A percentile compares a stretch with the other conserved stretches of the same genome.
These are phyloP conservation scores for Hydractinia echinata DNA, from an alignment of 30 jellyfish, hydroid and myxozoan genomes.

Conservation along the genomic window DNA sequence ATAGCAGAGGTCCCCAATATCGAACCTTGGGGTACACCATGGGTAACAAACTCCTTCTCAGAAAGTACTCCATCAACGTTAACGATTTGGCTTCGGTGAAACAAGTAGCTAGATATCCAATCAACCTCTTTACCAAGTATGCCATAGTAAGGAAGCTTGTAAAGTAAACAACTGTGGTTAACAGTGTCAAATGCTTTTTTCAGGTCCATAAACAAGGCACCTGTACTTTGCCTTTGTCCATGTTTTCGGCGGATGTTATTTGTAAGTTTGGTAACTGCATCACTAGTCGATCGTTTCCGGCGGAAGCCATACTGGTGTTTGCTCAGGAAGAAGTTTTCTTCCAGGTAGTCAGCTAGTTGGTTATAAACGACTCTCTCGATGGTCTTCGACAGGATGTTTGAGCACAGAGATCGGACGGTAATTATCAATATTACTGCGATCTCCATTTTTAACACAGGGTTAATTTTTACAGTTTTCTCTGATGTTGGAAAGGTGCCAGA, in stretches of 20 bases:
- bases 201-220: slow-evolving; percentile 52
- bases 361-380: slow-evolving; percentile 38
- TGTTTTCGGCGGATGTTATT: slow-evolving; percentile 52
- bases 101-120: background rate
- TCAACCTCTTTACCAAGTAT: background rate
- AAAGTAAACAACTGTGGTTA: slow-evolving; percentile 2
- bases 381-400: slow-evolving; percentile 33
- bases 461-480: slow-evolving; percentile 47
- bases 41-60: too few relatives aligned
- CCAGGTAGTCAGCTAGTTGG: slow-evolving; percentile 50
- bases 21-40: too few relatives aligned
- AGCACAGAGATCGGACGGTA: slow-evolving; percentile 45
- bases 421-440: slow-evolving; percentile 33
- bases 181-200: background rate
- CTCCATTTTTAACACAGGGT: slow-evolving; percentile 48
- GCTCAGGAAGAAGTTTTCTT: slow-evolving; percentile 39
- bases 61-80: too few relatives aligned
- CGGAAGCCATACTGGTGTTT: slow-evolving; percentile 43
- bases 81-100: background rate
- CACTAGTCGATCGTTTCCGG: slow-evolving; percentile 44
- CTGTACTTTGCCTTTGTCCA: slow-evolving; percentile 48
- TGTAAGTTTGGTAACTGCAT: slow-evolving; percentile 49
- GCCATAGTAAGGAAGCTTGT: slow-evolving; percentile 1
- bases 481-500: slow-evolving; percentile 29
- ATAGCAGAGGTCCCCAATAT: too few relatives aligned